phyloP scores from a whole-genome alignment of 2,113 vertebrate species.

The Macheiramphus alcinus region DNA sequence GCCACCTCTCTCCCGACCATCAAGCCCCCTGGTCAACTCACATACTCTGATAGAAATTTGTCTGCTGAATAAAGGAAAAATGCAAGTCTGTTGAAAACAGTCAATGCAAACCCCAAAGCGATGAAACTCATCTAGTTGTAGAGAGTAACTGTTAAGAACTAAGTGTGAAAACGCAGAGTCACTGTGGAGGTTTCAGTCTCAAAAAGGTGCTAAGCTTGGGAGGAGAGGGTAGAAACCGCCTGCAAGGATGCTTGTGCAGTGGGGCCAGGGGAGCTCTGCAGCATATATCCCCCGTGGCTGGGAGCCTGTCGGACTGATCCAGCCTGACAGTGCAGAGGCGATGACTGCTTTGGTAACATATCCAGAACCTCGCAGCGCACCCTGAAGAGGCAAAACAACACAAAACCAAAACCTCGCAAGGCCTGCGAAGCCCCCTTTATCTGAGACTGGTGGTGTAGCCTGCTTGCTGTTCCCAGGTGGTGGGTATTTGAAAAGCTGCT shows the following conservation, averaged over 20 bases:
- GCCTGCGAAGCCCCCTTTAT: not conserved
- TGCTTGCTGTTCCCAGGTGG: not conserved
- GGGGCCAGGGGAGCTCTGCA: not conserved
- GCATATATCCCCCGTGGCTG: not conserved
- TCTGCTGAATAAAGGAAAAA: not conserved
- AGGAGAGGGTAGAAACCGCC: not conserved
- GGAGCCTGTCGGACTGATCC: not conserved
- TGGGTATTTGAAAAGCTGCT: not conserved
- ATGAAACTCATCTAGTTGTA: not conserved
- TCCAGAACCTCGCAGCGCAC: not conserved
- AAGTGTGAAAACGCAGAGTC: not conserved
- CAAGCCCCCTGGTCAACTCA: not conserved
- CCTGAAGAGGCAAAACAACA: not conserved
- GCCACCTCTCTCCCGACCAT: not conserved
- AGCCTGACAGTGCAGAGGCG: not conserved
- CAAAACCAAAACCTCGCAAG: fast-evolving
- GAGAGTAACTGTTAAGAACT: not conserved
- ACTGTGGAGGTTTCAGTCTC: not conserved
- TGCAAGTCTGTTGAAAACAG: not conserved
- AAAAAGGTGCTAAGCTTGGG: not conserved
- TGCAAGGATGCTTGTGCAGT: not conserved
- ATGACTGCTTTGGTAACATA: not conserved
- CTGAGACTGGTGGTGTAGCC: not conserved
- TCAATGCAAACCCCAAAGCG: not conserved
- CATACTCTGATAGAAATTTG: not conserved